phyloP scores from a whole-genome alignment of 2,888 invertebrate genomes.

The Callimorpha dominula region DNA sequence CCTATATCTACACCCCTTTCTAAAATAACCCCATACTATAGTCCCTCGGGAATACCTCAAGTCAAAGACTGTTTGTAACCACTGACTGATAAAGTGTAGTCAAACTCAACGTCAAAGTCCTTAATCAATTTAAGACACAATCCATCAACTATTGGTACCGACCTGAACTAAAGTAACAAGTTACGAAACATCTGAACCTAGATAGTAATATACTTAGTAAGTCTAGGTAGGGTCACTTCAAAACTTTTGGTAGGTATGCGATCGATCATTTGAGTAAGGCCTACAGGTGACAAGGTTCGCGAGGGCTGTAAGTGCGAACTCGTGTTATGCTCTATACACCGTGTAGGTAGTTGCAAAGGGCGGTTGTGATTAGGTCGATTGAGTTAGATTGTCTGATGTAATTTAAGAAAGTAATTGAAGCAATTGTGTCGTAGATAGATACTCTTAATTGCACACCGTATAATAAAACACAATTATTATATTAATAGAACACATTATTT shows the following conservation, averaged over 20 bases:
- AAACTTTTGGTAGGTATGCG: conserved; percentile 19
- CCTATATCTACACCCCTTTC: too few relatives aligned
- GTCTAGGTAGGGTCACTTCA: conserved; percentile 9
- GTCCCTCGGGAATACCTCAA: too few relatives aligned
- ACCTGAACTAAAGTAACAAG: background rate
- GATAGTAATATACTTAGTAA: conserved; percentile 9
- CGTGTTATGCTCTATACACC: conserved; percentile 28
- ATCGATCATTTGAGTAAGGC: conserved; percentile 45
- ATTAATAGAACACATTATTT: too few relatives aligned
- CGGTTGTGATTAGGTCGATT: background rate
- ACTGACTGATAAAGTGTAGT: too few relatives aligned
- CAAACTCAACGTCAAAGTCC: too few relatives aligned
- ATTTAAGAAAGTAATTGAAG: background rate
- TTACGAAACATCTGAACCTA: background rate
- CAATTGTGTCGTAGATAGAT: background rate
- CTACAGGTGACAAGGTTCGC: conserved; percentile 42
- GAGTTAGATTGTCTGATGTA: background rate
- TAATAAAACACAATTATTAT: too few relatives aligned
- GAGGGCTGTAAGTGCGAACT: conserved; percentile 41
- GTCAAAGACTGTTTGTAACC: too few relatives aligned
- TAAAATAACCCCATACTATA: too few relatives aligned
- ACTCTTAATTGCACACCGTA: too few relatives aligned
- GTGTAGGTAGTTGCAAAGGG: conserved; percentile 5
- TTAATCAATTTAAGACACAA: too few relatives aligned
- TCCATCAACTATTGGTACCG: background rate